phyloP scores from a whole-genome alignment of 2,113 vertebrate genomes.

The Odontophorus gujanensis region DNA sequence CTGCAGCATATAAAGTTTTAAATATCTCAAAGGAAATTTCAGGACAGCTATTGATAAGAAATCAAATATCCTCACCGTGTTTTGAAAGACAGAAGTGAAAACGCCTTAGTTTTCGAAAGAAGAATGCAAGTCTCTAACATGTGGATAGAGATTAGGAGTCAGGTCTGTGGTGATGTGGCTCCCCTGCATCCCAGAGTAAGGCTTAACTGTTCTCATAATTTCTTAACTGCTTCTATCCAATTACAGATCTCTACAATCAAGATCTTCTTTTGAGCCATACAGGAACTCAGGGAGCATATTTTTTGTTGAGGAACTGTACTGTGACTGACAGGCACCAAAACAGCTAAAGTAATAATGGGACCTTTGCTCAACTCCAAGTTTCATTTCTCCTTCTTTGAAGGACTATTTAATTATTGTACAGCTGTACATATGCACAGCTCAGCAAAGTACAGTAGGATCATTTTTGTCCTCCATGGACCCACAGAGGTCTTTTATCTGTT shows the following conservation, averaged over 20 bases:
- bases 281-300: background rate
- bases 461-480: background rate
- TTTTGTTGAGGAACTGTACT: background rate
- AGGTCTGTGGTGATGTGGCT: background rate
- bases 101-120: background rate
- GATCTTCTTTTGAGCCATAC: background rate
- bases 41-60: background rate
- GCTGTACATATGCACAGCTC: background rate
- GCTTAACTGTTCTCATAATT: background rate
- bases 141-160: background rate
- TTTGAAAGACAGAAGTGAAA: background rate
- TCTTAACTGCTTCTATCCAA: background rate
- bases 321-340: background rate
- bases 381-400: background rate
- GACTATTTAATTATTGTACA: background rate
- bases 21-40: background rate
- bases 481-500: background rate
- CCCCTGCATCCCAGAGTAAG: background rate
- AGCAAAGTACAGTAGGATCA: background rate
- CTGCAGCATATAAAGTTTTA: background rate
- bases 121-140: background rate
- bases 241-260: background rate
- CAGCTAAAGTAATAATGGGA: background rate
- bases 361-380: background rate
- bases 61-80: background rate